Evolutionary conservation across 2,797 vertebrate genomes (phyloP), one percentile per base, ranked within the genome.

Genomic region (Enteromius viviparus): DNA sequence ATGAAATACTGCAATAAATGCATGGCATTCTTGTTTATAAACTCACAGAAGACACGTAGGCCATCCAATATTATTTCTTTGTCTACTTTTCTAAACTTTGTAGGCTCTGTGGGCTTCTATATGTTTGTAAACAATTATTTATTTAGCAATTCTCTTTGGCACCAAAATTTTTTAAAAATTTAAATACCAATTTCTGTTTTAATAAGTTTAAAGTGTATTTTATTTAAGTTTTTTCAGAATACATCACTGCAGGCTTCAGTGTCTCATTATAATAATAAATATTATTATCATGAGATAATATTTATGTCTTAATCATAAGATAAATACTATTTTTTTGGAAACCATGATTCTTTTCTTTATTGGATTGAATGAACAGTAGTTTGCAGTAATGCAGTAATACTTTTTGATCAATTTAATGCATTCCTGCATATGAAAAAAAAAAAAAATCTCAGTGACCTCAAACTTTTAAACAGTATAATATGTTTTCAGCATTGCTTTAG

Each of bases 41-140:
- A 80, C 78, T 15, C 49, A 81, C 26, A 29, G 40, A 80, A 60
- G 37, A 15, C 66, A 32, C 6, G 5, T 55, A 32, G 37, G 55
- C n/a, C 32, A 19, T 78, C 8, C 62, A 42, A 40, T 19, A 26
- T 55, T 42, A 40, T 26, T 68, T 3, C 10, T 34, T 14, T 14
- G 3, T 34, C 21, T 14, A 12, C n/a, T 70, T 70, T 80, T 11
- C 8, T 23, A 55, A 55, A 29, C n/a, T 17, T 66, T 49, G 21
- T 40, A 37, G 45, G 60, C 64, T 79, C 21, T 17, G 21, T 17
- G 12, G 62, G 64, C 65, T 80, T 69, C n/a, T 51, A 42, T 40
- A 68, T 26, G 37, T 80, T 69, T 80, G n/a, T 37, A 80, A 80
- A 58, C 49, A 69, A 26, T 55, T 9, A 69, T 69, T 19, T 11